phyloP scores from a whole-genome alignment of 2,888 invertebrate species.

The Rhopalosiphum nymphaeae region DNA sequence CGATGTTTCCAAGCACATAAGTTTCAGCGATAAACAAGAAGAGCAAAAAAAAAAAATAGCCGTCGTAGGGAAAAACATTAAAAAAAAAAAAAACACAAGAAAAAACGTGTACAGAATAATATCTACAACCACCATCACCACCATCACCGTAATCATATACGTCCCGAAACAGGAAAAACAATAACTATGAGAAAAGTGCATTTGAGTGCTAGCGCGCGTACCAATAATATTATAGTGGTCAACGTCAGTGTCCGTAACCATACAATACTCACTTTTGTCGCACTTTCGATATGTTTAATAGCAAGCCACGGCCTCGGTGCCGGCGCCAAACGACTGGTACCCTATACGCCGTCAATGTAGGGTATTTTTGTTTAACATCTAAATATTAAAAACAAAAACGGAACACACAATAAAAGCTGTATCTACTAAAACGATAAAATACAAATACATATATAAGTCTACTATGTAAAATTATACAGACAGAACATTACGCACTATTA shows the following conservation, averaged over 20 bases:
- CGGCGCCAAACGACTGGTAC: slow-evolving; percentile 59
- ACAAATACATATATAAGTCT: neutral
- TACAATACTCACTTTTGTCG: slow-evolving; percentile 55
- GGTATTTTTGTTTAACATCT: slow-evolving; percentile 62
- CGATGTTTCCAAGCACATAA: neutral
- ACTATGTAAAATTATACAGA: slow-evolving; percentile 17
- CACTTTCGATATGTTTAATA: slow-evolving; percentile 55
- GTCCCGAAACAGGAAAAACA: neutral
- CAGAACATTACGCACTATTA: slow-evolving; percentile 22
- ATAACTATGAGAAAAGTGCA: neutral
- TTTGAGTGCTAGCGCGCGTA: slow-evolving; percentile 42
- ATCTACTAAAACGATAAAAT: neutral
- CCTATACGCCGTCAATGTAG: slow-evolving; percentile 51
- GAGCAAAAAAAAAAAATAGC: slow-evolving; percentile 6
- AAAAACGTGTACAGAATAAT: neutral
- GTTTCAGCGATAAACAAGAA: neutral
- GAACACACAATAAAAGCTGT: slow-evolving; percentile 47
- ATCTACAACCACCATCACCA: neutral
- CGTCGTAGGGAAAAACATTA: neutral
- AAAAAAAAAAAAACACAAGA: neutral
- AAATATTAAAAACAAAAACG: slow-evolving; percentile 45
- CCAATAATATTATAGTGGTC: neutral
- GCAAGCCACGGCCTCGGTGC: slow-evolving; percentile 43
- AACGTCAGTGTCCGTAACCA: neutral
- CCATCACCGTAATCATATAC: neutral